Percentiles rank a stretch among this genome's conserved stretches.
These are phyloP conservation scores for Cynopterus sphinx DNA, from an alignment of 2,797 vertebrate genomes.

Conservation along the genomic window DNA sequence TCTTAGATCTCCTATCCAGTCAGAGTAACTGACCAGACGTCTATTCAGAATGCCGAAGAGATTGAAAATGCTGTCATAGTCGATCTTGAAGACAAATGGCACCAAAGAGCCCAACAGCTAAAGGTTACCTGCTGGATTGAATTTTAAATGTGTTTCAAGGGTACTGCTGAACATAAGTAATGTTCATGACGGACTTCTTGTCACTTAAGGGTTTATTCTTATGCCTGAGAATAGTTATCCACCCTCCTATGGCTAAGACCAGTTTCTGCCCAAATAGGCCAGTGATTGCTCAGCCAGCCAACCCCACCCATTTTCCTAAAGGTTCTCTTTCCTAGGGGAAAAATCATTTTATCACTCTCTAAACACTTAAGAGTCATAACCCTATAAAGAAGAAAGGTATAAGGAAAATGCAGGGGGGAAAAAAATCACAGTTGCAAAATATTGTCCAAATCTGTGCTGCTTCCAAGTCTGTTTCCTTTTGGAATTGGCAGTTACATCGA, in stretches of 20 bases:
- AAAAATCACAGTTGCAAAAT: background rate
- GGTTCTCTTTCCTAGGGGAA: background rate
- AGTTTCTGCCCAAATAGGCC: background rate
- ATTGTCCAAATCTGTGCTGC: background rate
- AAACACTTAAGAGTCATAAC: background rate
- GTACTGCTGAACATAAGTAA: background rate
- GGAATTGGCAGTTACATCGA: background rate
- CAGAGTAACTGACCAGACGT: background rate
- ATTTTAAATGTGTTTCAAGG: conserved; percentile 36
- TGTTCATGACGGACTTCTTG: conserved; percentile 14
- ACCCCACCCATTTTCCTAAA: background rate
- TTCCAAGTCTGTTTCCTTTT: background rate
- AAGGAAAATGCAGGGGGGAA: background rate
- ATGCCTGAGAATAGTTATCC: background rate
- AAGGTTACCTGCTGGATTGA: conserved; percentile 80
- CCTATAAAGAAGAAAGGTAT: background rate
- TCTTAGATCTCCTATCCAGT: conserved; percentile 60
- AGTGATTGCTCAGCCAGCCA: background rate
- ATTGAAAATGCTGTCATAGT: conserved; percentile 55
- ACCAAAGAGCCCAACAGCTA: conserved; percentile 84
- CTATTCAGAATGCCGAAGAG: conserved; percentile 27
- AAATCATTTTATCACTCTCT: background rate
- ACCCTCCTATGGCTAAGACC: background rate
- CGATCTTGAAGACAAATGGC: conserved; percentile 82
- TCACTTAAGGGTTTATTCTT: conserved; percentile 1